Percentiles rank a stretch among this genome's conserved stretches.
Evolutionary conservation across 2,888 invertebrate species (phyloP).

Genomic region (Harpalus rufipes): DNA sequence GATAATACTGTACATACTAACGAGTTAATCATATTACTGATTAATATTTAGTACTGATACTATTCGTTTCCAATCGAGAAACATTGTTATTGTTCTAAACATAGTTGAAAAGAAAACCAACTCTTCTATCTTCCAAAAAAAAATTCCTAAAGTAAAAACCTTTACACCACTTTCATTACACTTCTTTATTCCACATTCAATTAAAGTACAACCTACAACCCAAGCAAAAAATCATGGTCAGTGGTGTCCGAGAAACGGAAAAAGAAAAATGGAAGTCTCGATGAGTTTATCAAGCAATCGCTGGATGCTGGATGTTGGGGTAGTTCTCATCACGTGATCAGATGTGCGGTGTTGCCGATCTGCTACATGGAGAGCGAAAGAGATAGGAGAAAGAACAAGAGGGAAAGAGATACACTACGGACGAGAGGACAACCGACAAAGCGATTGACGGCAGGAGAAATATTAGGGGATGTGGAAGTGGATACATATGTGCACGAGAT

Average conservation of each 20-base stretch:
- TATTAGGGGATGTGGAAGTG: conserved; percentile 50
- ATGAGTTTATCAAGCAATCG: conserved; percentile 43
- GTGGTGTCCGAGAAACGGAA: conserved; percentile 30
- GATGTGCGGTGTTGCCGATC: conserved; percentile 33
- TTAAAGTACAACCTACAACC: conserved; percentile 30
- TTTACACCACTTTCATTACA: conserved; percentile 20
- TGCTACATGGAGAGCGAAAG: conserved; percentile 17
- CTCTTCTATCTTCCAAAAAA: background rate
- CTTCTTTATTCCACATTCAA: conserved; percentile 44
- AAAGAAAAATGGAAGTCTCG: conserved; percentile 38
- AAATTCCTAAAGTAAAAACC: background rate
- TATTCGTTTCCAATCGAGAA: background rate
- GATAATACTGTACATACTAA: too few species aligned
- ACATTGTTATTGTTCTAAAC: background rate
- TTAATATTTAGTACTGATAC: too few species aligned
- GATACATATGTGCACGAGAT: conserved; percentile 40
- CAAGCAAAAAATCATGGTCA: conserved; percentile 27
- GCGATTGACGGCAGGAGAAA: conserved; percentile 58
- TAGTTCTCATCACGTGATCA: conserved; percentile 54
- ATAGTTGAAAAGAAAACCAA: background rate
- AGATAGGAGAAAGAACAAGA: conserved; percentile 16
- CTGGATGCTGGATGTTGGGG: background rate
- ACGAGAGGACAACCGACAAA: conserved; percentile 42
- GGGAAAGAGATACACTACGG: conserved; percentile 15
- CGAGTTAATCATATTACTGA: too few species aligned